phyloP scores from a whole-genome alignment of 2,113 vertebrate species.

The Proterorhinus semilunaris region DNA sequence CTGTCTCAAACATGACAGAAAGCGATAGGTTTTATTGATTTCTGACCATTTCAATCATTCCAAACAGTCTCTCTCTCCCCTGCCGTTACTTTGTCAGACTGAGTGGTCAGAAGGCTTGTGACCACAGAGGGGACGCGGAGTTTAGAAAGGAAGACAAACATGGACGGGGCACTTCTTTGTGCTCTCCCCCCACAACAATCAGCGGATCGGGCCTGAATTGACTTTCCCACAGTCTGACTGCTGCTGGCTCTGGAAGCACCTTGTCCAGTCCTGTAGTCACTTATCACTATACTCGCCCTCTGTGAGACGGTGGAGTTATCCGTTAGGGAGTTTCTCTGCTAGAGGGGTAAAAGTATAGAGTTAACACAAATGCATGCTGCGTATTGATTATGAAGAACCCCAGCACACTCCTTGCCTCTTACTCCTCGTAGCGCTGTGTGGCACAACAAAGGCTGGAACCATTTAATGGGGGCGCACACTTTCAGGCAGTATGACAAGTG shows the following conservation, averaged over 20 bases:
- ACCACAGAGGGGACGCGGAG: constrained; percentile 41
- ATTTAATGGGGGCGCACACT: constrained; percentile 64
- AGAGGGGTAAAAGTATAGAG: constrained; percentile 32
- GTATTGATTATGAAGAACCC: constrained; percentile 51
- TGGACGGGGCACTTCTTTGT: constrained; percentile 69
- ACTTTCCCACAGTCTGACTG: constrained; percentile 72
- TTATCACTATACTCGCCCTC: constrained; percentile 17
- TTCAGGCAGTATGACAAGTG: constrained; percentile 69
- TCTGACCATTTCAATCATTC: too few species aligned
- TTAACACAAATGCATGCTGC: constrained; percentile 50
- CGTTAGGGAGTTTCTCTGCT: constrained; percentile 42
- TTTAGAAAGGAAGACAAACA: constrained; percentile 65
- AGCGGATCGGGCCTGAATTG: constrained; percentile 63
- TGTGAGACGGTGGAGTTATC: constrained; percentile 32
- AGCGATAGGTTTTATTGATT: too few species aligned
- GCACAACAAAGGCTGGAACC: constrained; percentile 68
- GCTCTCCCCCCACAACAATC: constrained; percentile 49
- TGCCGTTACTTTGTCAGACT: constrained; percentile 39
- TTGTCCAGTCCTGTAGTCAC: constrained; percentile 33
- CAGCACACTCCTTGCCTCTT: background rate
- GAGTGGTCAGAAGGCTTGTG: constrained; percentile 45
- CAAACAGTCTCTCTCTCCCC: background rate
- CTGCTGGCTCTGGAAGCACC: constrained; percentile 30
- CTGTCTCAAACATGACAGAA: too few species aligned
- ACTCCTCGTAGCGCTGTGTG: constrained; percentile 47